Evolutionary conservation across 2,888 invertebrate species (phyloP), one percentile per base, ranked within the genome.

Genomic region (Rhabditoides inermis): DNA sequence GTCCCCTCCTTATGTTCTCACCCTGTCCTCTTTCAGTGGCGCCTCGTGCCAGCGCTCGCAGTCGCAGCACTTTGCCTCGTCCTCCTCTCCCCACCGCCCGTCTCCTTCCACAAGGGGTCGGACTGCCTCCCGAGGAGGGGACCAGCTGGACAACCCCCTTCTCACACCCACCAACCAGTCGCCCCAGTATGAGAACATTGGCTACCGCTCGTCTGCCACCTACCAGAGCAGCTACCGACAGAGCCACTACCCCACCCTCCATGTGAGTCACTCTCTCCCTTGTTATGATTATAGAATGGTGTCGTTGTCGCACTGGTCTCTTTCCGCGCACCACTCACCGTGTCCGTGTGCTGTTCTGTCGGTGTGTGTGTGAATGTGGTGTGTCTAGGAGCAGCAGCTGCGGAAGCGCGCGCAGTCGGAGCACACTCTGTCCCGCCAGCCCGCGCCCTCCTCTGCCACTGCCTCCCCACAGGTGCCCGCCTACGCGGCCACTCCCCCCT

Each of bases 101-200:
- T n/a, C n/a, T n/a, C n/a, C n/a, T n/a, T n/a, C n/a, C n/a, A n/a
- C n/a, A n/a, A n/a, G n/a, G n/a, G n/a, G n/a, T n/a, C n/a, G n/a
- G n/a, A n/a, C n/a, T n/a, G n/a, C n/a, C n/a, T n/a, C n/a, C n/a
- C n/a, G n/a, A n/a, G n/a, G n/a, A n/a, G n/a, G n/a, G n/a, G n/a
- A n/a, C n/a, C n/a, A n/a, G n/a, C n/a, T n/a, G n/a, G n/a, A n/a
- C n/a, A n/a, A n/a, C n/a, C n/a, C n/a, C n/a, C n/a, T n/a, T n/a
- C n/a, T n/a, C n/a, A n/a, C n/a, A n/a, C n/a, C n/a, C n/a, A n/a
- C n/a, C n/a, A n/a, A n/a, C n/a, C n/a, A n/a, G n/a, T n/a, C n/a
- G n/a, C n/a, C n/a, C n/a, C n/a, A n/a, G n/a, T 64, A 60, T 45
- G 72, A 73, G 42, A 72, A 74, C 53, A 62, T 74, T 25, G 75